Evolutionary conservation across 2,888 invertebrate genomes (phyloP).

Genomic region (Carpatolechia fugitivella): DNA sequence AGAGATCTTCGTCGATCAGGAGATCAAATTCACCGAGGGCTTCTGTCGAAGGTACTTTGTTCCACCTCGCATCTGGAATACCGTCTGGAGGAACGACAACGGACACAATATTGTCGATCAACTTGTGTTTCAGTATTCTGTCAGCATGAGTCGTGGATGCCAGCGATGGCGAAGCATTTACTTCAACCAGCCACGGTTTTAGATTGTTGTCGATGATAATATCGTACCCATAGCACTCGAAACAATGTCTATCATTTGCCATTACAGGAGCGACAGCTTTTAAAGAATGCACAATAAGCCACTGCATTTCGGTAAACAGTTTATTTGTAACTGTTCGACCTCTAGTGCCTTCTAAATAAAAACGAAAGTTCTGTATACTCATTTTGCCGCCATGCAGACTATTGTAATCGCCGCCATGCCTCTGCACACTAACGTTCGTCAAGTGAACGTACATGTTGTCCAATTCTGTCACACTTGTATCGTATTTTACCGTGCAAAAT

Average conservation of each 20-base stretch:
- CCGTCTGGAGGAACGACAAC: constrained; percentile 93
- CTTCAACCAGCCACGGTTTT: constrained; percentile 95
- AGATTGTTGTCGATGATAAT: constrained; percentile 95
- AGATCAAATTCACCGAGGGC: constrained; percentile 84
- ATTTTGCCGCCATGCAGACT: constrained; percentile 96
- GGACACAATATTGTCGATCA: constrained; percentile 94
- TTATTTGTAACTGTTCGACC: constrained; percentile 92
- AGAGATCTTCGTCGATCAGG: constrained; percentile 85
- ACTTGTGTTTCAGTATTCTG: constrained; percentile 93
- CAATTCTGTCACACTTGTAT: constrained; percentile 89
- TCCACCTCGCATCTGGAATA: constrained; percentile 91
- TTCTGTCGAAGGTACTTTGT: constrained; percentile 85
- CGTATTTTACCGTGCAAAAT: constrained; percentile 96
- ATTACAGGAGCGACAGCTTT: constrained; percentile 94
- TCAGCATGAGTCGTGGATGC: constrained; percentile 96
- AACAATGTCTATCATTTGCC: constrained; percentile 93
- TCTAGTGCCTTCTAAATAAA: constrained; percentile 93
- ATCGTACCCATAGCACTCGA: constrained; percentile 96
- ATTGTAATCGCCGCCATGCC: constrained; percentile 94
- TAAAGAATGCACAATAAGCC: constrained; percentile 93
- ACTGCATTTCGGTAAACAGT: constrained; percentile 91
- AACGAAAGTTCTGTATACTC: constrained; percentile 91
- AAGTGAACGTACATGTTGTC: constrained; percentile 97
- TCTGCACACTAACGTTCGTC: constrained; percentile 97
- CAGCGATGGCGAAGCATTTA: constrained; percentile 95